phyloP scores from a whole-genome alignment of 1,140 invertebrate genomes.

The Hyles vespertilio region DNA sequence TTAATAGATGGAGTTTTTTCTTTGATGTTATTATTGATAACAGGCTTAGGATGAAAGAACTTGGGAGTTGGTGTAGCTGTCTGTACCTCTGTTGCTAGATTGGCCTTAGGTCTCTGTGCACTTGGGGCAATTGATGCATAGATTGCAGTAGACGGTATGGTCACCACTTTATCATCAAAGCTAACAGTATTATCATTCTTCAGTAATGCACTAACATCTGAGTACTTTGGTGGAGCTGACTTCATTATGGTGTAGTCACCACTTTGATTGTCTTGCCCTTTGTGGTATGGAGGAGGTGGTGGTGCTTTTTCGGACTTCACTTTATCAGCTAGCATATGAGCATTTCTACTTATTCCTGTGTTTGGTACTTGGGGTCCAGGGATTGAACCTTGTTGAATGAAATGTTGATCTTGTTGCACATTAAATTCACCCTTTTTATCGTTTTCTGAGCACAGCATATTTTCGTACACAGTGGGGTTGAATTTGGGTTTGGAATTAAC shows the following conservation, averaged over 20 bases:
- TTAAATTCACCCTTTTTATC: constrained; percentile 64
- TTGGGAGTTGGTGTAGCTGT: constrained; percentile 57
- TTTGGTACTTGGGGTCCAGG: constrained; percentile 68
- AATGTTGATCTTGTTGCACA: constrained; percentile 48
- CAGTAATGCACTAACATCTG: constrained; percentile 59
- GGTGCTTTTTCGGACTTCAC: constrained; percentile 50
- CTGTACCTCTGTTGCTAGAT: constrained; percentile 71
- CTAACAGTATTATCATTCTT: constrained; percentile 60
- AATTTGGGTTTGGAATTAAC: constrained; percentile 73
- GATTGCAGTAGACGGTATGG: constrained; percentile 70
- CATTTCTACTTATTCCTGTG: constrained; percentile 41
- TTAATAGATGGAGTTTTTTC: constrained; percentile 46
- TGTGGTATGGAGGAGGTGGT: constrained; percentile 52
- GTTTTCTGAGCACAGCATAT: constrained; percentile 64
- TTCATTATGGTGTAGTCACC: constrained; percentile 68
- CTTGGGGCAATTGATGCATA: constrained; percentile 74
- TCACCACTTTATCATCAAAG: constrained; percentile 68
- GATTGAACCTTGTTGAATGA: constrained; percentile 57
- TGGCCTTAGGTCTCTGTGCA: constrained; percentile 73
- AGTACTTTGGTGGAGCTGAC: constrained; percentile 64
- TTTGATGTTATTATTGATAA: constrained; percentile 50
- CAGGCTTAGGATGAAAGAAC: constrained; percentile 67
- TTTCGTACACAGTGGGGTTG: constrained; percentile 60
- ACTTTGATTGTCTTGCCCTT: constrained; percentile 45
- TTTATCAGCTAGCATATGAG: constrained; percentile 52